Evolutionary conservation across 2,888 invertebrate genomes (phyloP).

Genomic region (Auanema sp.): DNA sequence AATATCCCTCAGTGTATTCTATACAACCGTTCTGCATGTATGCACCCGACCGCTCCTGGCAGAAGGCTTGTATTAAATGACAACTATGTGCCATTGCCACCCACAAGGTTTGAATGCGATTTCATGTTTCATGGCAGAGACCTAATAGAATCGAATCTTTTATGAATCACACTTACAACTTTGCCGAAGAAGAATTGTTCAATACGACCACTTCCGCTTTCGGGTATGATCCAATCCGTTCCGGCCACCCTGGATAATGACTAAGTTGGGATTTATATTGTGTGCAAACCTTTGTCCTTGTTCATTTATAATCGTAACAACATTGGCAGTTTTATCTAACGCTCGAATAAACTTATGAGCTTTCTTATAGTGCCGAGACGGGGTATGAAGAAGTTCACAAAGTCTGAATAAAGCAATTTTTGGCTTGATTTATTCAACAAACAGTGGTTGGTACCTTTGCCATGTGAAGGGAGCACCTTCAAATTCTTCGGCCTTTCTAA

Average conservation of each 20-base stretch:
- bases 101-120: not conserved
- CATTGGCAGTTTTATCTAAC: conserved; percentile 76
- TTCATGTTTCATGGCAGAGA: not conserved
- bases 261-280: not conserved
- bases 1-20: not conserved
- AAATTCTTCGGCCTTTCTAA: conserved; percentile 32
- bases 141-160: not conserved
- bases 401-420: conserved; percentile 69
- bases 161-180: conserved; percentile 15
- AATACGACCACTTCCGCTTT: conserved; percentile 18
- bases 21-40: no score
- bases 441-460: conserved; percentile 35
- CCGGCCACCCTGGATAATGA: conserved; percentile 32
- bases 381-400: conserved; percentile 87
- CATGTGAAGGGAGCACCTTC: conserved; percentile 53
- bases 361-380: conserved; percentile 88
- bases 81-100: not conserved
- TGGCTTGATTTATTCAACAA: conserved; percentile 6
- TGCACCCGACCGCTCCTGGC: no score
- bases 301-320: conserved; percentile 48
- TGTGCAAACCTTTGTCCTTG: conserved; percentile 29
- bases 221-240: conserved; percentile 18
- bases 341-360: conserved; percentile 96
- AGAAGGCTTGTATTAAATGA: not conserved
- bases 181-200: conserved; percentile 29